These are phyloP conservation scores for Leptosomus discolor DNA, from an alignment of 2,113 vertebrate genomes.

Conservation along the genomic window DNA sequence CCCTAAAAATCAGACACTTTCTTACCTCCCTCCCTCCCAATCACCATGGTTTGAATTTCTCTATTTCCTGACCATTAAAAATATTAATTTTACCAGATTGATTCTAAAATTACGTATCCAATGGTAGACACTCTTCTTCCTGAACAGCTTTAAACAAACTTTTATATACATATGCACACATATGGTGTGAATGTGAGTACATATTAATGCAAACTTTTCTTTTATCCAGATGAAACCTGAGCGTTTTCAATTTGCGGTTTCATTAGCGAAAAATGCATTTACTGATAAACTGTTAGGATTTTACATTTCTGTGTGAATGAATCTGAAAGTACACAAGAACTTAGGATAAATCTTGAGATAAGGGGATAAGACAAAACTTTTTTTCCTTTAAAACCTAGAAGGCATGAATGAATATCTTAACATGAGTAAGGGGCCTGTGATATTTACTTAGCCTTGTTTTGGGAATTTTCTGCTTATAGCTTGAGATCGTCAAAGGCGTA, in stretches of 20 bases:
- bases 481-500: neutral
- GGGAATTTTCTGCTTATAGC: neutral
- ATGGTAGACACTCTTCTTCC: neutral
- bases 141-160: neutral
- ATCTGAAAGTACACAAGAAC: neutral
- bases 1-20: neutral
- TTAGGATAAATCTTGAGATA: neutral
- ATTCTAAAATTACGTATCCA: neutral
- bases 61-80: neutral
- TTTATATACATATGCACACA: neutral
- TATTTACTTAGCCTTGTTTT: neutral
- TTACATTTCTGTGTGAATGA: neutral
- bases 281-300: neutral
- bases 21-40: neutral
- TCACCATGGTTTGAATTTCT: neutral
- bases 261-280: neutral
- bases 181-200: neutral
- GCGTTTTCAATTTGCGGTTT: neutral
- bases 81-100: neutral
- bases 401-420: neutral
- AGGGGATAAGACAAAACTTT: neutral
- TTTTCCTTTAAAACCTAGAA: neutral
- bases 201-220: neutral
- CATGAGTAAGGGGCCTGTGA: neutral
- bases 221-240: neutral